These are phyloP conservation scores for Branchinecta lynchi DNA, from an alignment of 1,140 invertebrate species.

Conservation along the genomic window DNA sequence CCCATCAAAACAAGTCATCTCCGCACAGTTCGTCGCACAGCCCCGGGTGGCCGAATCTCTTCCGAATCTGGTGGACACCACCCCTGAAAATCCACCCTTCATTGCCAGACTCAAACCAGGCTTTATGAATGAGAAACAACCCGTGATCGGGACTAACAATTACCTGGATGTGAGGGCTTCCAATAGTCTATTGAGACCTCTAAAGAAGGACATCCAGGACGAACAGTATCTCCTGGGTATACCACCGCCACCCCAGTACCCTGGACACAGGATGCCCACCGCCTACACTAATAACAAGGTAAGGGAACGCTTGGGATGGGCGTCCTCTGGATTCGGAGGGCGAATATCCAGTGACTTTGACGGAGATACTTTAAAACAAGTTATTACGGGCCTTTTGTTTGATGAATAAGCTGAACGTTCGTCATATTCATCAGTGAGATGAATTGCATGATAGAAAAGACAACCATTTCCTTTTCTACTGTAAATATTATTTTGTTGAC, in stretches of 20 bases:
- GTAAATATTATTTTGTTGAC: too few species aligned
- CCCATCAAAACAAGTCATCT: constrained; percentile 17
- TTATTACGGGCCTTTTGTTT: too few species aligned
- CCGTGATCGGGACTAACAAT: constrained; percentile 46
- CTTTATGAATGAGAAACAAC: constrained; percentile 16
- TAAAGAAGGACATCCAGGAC: constrained; percentile 14
- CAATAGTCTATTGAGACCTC: constrained; percentile 21
- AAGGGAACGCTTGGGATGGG: background rate
- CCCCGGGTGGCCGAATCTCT: constrained; percentile 40
- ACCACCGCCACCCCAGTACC: constrained; percentile 35
- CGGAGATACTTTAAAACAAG: too few species aligned
- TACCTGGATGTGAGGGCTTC: constrained; percentile 48
- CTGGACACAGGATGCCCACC: constrained; percentile 25
- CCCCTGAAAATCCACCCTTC: constrained; percentile 22
- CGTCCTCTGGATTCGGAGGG: too few species aligned
- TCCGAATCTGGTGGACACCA: constrained; percentile 34
- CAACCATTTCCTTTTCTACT: too few species aligned
- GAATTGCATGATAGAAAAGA: too few species aligned
- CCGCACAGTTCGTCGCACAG: constrained; percentile 12
- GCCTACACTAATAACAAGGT: background rate
- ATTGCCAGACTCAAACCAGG: background rate
- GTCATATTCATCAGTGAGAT: too few species aligned
- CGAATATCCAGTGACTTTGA: too few species aligned
- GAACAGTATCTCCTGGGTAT: constrained; percentile 18
- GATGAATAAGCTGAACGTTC: too few species aligned